Conservation (phyloP, 2,888 invertebrate species). For the Brachyptera risi region DNA sequence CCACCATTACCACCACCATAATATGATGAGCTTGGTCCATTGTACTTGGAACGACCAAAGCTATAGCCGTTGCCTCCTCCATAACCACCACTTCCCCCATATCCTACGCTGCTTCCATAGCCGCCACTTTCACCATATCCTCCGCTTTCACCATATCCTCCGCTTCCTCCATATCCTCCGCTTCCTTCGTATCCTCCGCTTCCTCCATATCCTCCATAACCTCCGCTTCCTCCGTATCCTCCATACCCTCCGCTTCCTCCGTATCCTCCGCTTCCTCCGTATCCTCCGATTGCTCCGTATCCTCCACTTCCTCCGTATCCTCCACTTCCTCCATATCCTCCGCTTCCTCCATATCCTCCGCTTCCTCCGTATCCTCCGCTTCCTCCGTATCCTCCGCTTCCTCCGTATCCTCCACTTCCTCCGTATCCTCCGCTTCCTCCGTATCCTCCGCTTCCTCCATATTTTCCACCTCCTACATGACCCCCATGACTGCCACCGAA, state of each 20-base stretch:
- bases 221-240: not conserved
- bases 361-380: no score
- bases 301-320: not conserved
- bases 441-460: not conserved
- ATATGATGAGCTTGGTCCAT: no score
- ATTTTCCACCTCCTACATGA: no score
- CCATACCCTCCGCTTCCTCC: not conserved
- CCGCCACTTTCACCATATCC: not conserved
- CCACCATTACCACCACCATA: not conserved
- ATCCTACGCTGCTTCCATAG: not conserved
- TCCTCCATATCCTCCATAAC: not conserved
- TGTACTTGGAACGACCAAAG: not conserved
- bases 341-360: not conserved
- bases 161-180: not conserved
- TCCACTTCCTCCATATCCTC: not conserved
- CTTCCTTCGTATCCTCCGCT: not conserved
- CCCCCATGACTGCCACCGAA: no score
- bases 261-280: not conserved
- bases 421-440: no score
- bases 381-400: no score
- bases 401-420: no score
- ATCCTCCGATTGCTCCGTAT: not conserved
- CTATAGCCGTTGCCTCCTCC: not conserved
- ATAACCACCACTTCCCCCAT: not conserved
- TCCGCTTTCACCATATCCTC: not conserved